A percentile compares a stretch with the other conserved stretches of the same genome.
Evolutionary conservation across 92 coral and sea anemone species (phyloP).

Genomic region (Metridium senile): DNA sequence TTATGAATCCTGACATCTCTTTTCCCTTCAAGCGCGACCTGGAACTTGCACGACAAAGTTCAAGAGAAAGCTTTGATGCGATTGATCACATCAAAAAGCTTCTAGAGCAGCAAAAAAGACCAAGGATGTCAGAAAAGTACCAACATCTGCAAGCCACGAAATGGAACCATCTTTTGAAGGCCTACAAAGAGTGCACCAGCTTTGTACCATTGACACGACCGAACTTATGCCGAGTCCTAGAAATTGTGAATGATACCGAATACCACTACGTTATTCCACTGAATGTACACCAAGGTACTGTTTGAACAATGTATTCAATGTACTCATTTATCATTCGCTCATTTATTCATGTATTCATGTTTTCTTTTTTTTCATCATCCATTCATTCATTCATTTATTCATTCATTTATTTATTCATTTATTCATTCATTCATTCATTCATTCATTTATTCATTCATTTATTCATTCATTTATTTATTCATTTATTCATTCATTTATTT

Average conservation of each 20-base stretch:
- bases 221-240: constrained; percentile 8
- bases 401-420: no score
- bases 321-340: no score
- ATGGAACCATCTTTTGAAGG: constrained; percentile 31
- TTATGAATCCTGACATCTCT: constrained; percentile 22
- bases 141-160: constrained; percentile 15
- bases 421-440: no score
- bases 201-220: constrained; percentile 25
- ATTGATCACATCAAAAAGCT: constrained; percentile 8
- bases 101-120: constrained; percentile 12
- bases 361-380: no score
- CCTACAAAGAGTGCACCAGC: constrained; percentile 23
- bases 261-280: constrained; percentile 19
- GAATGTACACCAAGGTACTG: constrained; percentile 20
- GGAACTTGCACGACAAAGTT: background rate
- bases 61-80: background rate
- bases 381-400: no score
- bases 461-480: no score
- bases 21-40: constrained; percentile 18
- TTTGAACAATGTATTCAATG: no score
- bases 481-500: no score
- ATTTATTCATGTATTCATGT: no score
- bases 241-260: background rate
- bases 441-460: no score
- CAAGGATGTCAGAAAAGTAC: constrained; percentile 32